Percentiles rank a stretch among this genome's conserved stretches.
Evolutionary conservation across 2,888 invertebrate species (phyloP).

Genomic region (Lepidocyrtoides sp.): DNA sequence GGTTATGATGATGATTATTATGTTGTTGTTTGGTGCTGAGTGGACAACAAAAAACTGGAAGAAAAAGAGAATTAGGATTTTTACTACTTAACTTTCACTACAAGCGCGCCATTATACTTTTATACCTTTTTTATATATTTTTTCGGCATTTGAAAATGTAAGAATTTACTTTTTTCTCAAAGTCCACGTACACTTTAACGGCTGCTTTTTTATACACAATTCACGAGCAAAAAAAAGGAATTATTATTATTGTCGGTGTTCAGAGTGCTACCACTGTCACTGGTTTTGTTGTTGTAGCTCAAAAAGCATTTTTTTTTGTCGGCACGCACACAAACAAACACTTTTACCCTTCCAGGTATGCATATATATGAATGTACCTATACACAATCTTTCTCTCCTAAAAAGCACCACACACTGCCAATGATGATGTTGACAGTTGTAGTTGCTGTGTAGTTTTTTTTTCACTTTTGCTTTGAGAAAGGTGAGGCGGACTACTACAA

Average conservation of each 20-base stretch:
- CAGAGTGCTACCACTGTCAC: not conserved
- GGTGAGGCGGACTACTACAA: not conserved
- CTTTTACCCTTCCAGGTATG: not conserved
- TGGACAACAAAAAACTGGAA: not conserved
- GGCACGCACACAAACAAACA: slow-evolving; percentile 1
- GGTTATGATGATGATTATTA: not conserved
- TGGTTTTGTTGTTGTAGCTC: not conserved
- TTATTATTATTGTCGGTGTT: slow-evolving; percentile 8
- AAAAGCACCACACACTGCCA: not conserved
- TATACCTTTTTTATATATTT: not conserved
- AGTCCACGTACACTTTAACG: not conserved
- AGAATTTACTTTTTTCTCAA: not conserved
- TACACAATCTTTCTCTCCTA: no score
- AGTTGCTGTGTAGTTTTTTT: no score
- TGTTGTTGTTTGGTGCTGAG: not conserved
- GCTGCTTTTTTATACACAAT: slow-evolving; percentile 16
- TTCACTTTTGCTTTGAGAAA: not conserved
- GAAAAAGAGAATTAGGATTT: slow-evolving; percentile 26
- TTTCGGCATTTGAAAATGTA: not conserved
- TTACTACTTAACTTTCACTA: slow-evolving; percentile 3
- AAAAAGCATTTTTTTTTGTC: slow-evolving; percentile 26
- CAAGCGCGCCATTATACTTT: not conserved
- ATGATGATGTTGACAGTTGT: slow-evolving; percentile 24
- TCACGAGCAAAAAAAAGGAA: slow-evolving; percentile 5
- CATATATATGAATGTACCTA: no score